Percentiles rank a stretch among this genome's conserved stretches.
Evolutionary conservation across 2,888 invertebrate species (phyloP).

Genomic region (Stenoptilia bipunctidactyla): DNA sequence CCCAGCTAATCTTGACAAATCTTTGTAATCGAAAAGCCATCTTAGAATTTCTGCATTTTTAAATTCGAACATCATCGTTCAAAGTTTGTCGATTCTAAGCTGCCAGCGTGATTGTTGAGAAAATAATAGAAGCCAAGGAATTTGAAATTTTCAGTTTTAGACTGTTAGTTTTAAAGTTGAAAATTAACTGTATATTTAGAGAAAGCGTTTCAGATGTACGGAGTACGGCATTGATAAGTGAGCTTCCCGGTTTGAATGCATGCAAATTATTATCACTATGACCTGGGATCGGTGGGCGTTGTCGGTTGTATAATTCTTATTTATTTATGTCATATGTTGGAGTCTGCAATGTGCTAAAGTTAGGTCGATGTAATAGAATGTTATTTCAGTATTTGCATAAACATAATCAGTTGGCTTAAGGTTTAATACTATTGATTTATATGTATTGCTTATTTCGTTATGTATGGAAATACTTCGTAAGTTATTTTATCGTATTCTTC

Average conservation of each 20-base stretch:
- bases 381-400: too few relatives aligned
- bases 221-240: constrained; percentile 1
- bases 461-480: too few relatives aligned
- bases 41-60: background rate
- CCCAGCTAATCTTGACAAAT: background rate
- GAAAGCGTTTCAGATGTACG: constrained; percentile 6
- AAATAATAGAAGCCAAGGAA: background rate
- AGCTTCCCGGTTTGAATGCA: constrained; percentile 5
- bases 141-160: background rate
- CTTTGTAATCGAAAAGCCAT: background rate
- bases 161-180: background rate
- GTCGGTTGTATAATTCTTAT: constrained; percentile 4
- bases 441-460: too few relatives aligned
- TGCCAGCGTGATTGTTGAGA: background rate
- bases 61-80: background rate
- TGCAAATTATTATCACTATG: constrained; percentile 9
- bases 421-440: too few relatives aligned
- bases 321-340: constrained; percentile 1
- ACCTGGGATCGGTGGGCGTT: constrained; percentile 6
- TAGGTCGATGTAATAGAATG: too few relatives aligned
- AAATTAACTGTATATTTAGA: background rate
- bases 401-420: too few relatives aligned
- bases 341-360: too few relatives aligned
- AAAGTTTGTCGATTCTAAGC: background rate
- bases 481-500: too few relatives aligned